phyloP scores from a whole-genome alignment of 1,140 invertebrate species.

The Solen grandis region DNA sequence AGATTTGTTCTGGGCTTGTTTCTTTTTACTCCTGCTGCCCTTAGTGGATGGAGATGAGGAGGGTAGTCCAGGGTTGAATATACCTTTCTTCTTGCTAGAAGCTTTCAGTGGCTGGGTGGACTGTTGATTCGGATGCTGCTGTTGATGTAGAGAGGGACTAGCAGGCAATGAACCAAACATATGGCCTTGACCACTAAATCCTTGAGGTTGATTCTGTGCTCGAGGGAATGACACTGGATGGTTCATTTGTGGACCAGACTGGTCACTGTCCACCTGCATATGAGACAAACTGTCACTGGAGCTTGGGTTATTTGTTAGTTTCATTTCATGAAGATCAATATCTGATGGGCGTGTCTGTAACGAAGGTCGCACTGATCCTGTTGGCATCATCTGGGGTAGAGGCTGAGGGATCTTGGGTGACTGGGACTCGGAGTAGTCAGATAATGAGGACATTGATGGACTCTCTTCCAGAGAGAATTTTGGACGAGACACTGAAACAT shows the following conservation, averaged over 20 bases:
- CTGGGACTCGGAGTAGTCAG: constrained; percentile 34
- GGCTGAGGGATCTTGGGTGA: constrained; percentile 1
- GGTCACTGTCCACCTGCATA: too few species aligned
- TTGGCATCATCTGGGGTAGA: not conserved
- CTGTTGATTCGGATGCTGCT: too few species aligned
- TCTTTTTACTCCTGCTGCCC: not conserved
- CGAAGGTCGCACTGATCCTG: not conserved
- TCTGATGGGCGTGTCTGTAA: constrained; percentile 42
- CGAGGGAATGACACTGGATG: too few species aligned
- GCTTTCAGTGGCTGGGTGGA: not conserved
- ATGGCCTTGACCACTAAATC: too few species aligned
- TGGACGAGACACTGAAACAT: not conserved
- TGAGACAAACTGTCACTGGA: too few species aligned
- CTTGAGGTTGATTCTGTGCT: too few species aligned
- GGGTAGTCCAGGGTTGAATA: constrained; percentile 40
- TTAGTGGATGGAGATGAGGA: not conserved
- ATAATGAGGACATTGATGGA: constrained; percentile 41
- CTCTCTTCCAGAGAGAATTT: constrained; percentile 37
- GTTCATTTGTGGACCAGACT: not conserved
- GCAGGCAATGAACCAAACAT: too few species aligned
- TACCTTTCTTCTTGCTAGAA: constrained; percentile 3
- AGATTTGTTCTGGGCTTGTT: not conserved
- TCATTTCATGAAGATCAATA: constrained; percentile 51
- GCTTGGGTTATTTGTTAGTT: constrained; percentile 37
- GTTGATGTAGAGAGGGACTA: too few species aligned